Evolutionary conservation across 2,797 vertebrate genomes (phyloP).

Genomic region (Intellagama lesueurii): DNA sequence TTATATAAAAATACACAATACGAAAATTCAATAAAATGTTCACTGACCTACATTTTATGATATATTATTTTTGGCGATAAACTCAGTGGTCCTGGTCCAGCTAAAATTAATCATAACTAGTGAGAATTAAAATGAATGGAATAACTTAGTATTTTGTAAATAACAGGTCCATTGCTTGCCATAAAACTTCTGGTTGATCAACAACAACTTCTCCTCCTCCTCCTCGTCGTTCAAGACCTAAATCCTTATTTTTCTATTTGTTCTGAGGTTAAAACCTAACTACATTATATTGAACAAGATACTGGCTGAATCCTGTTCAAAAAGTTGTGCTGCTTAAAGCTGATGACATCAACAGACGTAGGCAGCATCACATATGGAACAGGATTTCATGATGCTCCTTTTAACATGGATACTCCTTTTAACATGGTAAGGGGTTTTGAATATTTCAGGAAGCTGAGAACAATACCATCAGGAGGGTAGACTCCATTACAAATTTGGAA

Average conservation of each 20-base stretch:
- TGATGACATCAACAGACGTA: too few relatives aligned
- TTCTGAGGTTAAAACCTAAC: not conserved
- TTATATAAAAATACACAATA: slow-evolving; percentile 27
- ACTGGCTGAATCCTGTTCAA: not conserved
- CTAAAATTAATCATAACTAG: not conserved
- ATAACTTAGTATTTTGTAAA: not conserved
- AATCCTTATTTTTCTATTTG: not conserved
- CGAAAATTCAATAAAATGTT: slow-evolving; percentile 18
- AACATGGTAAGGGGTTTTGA: too few relatives aligned
- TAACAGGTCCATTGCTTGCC: not conserved
- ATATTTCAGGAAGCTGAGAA: too few relatives aligned
- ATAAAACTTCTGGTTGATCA: too few relatives aligned
- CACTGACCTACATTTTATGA: not conserved
- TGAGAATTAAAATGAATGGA: not conserved
- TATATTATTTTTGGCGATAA: not conserved
- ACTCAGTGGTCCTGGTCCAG: slow-evolving; percentile 1
- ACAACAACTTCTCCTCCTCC: too few relatives aligned
- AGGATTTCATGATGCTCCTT: too few relatives aligned
- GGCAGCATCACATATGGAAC: too few relatives aligned
- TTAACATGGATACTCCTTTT: too few relatives aligned
- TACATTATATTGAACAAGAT: not conserved
- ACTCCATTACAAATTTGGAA: too few relatives aligned
- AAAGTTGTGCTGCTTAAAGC: too few relatives aligned
- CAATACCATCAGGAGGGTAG: too few relatives aligned
- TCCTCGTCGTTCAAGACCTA: not conserved